Conservation (phyloP, 2,888 invertebrate genomes). For the Epinotia brunnichana region DNA sequence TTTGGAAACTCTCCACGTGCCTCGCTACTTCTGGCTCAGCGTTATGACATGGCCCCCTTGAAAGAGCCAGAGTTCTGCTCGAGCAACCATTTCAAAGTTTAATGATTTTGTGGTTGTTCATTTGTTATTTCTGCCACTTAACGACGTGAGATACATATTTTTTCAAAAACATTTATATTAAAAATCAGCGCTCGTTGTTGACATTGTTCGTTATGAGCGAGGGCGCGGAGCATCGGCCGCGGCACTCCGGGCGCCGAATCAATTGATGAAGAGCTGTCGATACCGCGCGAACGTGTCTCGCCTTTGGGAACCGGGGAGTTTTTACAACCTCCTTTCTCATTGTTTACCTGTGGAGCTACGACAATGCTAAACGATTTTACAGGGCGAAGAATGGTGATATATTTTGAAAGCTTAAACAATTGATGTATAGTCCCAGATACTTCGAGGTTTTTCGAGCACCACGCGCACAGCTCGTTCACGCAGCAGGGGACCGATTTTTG, state of each 20-base stretch:
- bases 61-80: too few species aligned
- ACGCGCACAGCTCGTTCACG: too few species aligned
- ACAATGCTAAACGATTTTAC: conserved; percentile 1
- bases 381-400: neutral
- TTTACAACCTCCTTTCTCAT: conserved; percentile 50
- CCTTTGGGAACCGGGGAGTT: conserved; percentile 65
- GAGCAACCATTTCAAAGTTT: too few species aligned
- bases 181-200: conserved; percentile 2
- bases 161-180: neutral
- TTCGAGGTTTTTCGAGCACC: too few species aligned
- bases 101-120: too few species aligned
- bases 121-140: neutral
- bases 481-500: too few species aligned
- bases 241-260: conserved; percentile 60
- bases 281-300: conserved; percentile 74
- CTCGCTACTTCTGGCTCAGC: too few species aligned
- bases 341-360: conserved; percentile 50
- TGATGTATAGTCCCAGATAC: too few species aligned
- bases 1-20: too few species aligned
- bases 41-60: too few species aligned
- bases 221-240: conserved; percentile 43
- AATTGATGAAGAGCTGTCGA: conserved; percentile 79
- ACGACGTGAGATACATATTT: neutral
- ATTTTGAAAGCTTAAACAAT: neutral
- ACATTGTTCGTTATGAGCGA: conserved; percentile 14